Percentiles rank a stretch among this genome's conserved stretches.
Evolutionary conservation across 2,888 invertebrate genomes (phyloP).

Genomic region (Lepidochrysops patricia): DNA sequence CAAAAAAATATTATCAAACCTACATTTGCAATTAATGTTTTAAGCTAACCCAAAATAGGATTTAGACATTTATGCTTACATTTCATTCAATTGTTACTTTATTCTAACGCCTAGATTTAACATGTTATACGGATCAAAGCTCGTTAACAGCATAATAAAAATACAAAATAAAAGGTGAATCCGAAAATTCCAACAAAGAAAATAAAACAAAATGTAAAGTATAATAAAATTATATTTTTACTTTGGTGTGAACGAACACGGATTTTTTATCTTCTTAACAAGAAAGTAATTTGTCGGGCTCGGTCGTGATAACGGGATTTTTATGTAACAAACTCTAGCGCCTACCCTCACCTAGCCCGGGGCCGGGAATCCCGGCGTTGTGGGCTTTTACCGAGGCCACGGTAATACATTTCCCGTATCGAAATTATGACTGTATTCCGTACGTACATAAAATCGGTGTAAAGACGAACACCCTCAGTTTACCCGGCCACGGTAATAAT

Average conservation of each 20-base stretch:
- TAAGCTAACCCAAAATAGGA: neutral
- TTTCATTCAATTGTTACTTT: neutral
- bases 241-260: slow-evolving; percentile 63
- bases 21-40: neutral
- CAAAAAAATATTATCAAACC: neutral
- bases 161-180: neutral
- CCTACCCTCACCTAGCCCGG: slow-evolving; percentile 69
- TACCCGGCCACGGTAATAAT: slow-evolving; percentile 56
- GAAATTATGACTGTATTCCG: slow-evolving; percentile 67
- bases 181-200: neutral
- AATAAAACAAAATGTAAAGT: neutral
- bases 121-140: slow-evolving; percentile 15
- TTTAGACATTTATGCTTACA: neutral
- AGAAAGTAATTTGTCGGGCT: slow-evolving; percentile 73
- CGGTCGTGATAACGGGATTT: slow-evolving; percentile 70
- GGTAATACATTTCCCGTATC: slow-evolving; percentile 62
- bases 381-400: slow-evolving; percentile 63
- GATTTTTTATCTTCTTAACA: slow-evolving; percentile 71
- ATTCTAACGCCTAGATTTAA: neutral
- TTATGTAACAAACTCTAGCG: slow-evolving; percentile 71
- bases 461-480: slow-evolving; percentile 63
- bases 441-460: slow-evolving; percentile 67
- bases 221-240: slow-evolving; percentile 41
- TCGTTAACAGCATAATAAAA: neutral
- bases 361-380: slow-evolving; percentile 67